Evolutionary conservation across 2,113 vertebrate species (phyloP), one percentile per base, ranked within the genome.

Genomic region (Procavia capensis): DNA sequence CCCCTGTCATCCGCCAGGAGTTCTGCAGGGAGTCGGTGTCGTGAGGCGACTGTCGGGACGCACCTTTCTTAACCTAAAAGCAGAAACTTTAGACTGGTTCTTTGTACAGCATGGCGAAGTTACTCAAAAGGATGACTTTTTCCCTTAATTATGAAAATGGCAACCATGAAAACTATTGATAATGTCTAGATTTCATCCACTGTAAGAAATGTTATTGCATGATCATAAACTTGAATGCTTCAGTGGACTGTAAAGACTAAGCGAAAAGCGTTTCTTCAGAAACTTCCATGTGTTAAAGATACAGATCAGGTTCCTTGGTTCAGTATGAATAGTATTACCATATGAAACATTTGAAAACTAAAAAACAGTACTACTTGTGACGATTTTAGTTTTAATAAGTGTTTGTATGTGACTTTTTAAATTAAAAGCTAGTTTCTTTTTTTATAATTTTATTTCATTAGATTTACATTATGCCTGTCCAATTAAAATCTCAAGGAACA

Each of bases 401-500:
- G 74, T 90, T 47, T 81, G 41, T 31, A 27, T 91, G 5, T 50
- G 36, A 45, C 3, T 10, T 91, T 81, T 81, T 50, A 74, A 90
- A 85, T 75, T 43, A 61, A 89, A 88, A 82, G 59, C 27, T n/a
- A 34, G 39, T 76, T 85, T 95, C 13, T 76, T 93, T 68, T 64
- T 27, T 34, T 82, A 50, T n/a, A 50, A 45, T 57, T 76, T 84
- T 11, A 54, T 54, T 27, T 81, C 68, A 61, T 84, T 92, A 66
- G 25, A 7, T 79, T 95, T 92, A 54, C 6, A 13, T 92, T 93
- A 27, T 68, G 3, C 16, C 29, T 86, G 87, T 95, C 10, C 72
- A 70, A 76, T 10, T n/a, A 66, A 79, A 87, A 93, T 72, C n/a
- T 34, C 34, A 92, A 81, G n/a, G 47, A 64, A 82, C 70, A 74